phyloP scores from a whole-genome alignment of 2,797 vertebrate species.

The Sebastes diaconus region DNA sequence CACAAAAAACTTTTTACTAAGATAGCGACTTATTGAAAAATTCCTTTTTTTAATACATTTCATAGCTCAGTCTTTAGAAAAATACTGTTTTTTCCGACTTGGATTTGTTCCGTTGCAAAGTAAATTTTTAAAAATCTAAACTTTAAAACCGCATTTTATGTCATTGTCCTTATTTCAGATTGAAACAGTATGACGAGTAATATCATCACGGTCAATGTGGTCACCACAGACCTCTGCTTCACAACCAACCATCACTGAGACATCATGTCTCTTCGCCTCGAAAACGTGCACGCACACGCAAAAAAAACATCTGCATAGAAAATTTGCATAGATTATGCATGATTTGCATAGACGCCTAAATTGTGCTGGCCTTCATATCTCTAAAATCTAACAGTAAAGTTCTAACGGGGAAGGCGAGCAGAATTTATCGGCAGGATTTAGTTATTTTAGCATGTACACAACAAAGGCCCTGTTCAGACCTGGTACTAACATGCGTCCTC shows the following conservation, averaged over 20 bases:
- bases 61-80: constrained; percentile 72
- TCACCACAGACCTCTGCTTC: constrained; percentile 22
- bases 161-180: constrained; percentile 4
- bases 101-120: constrained; percentile 73
- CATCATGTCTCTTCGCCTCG: constrained; percentile 18
- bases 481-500: no score
- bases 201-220: constrained; percentile 36
- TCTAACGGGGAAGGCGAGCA: constrained; percentile 23
- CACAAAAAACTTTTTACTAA: constrained; percentile 22
- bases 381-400: constrained; percentile 4
- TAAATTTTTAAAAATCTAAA: constrained; percentile 67
- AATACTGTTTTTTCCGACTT: constrained; percentile 63
- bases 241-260: not conserved
- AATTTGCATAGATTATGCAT: constrained; percentile 47
- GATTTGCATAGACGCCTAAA: constrained; percentile 39
- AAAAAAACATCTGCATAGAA: constrained; percentile 21
- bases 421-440: constrained; percentile 22
- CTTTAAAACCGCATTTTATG: constrained; percentile 38
- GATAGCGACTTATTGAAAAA: constrained; percentile 56
- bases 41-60: constrained; percentile 69
- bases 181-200: constrained; percentile 22
- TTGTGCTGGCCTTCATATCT: constrained; percentile 8
- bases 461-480: not conserved
- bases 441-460: constrained; percentile 35
- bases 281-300: constrained; percentile 1